phyloP scores from a whole-genome alignment of 2,888 invertebrate species.

The Celastrina argiolus region DNA sequence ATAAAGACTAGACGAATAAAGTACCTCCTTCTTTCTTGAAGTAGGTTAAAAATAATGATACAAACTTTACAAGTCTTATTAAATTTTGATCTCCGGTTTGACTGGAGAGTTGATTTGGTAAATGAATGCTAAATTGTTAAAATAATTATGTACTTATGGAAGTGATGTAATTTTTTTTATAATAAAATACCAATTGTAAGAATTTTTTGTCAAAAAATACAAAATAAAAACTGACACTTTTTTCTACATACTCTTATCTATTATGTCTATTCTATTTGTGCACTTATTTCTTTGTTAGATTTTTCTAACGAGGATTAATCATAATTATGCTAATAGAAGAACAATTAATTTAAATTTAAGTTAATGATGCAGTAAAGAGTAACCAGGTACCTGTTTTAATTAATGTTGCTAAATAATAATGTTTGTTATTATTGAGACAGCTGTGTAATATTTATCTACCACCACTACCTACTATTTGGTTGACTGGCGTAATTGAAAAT shows the following conservation, averaged over 20 bases:
- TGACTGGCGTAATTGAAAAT: neutral
- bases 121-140: slow-evolving; percentile 73
- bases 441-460: neutral
- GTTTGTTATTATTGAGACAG: neutral
- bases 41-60: neutral
- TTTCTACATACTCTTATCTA: slow-evolving; percentile 12
- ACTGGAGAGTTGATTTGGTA: slow-evolving; percentile 69
- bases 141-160: slow-evolving; percentile 66
- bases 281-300: neutral
- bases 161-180: slow-evolving; percentile 75
- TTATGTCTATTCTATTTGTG: neutral
- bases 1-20: slow-evolving; percentile 27
- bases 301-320: neutral
- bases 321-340: neutral
- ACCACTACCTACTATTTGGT: neutral
- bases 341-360: neutral
- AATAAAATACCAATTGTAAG: slow-evolving; percentile 66
- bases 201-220: slow-evolving; percentile 16
- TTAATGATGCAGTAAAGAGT: neutral
- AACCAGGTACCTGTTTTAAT: slow-evolving; percentile 12
- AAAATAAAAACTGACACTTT: slow-evolving; percentile 14
- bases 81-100: slow-evolving; percentile 67
- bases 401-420: neutral
- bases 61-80: slow-evolving; percentile 34
- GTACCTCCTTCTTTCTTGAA: slow-evolving; percentile 16